Evolutionary conservation across 2,113 vertebrate species (phyloP), one percentile per base, ranked within the genome.

Genomic region (Ibidorhyncha struthersii): DNA sequence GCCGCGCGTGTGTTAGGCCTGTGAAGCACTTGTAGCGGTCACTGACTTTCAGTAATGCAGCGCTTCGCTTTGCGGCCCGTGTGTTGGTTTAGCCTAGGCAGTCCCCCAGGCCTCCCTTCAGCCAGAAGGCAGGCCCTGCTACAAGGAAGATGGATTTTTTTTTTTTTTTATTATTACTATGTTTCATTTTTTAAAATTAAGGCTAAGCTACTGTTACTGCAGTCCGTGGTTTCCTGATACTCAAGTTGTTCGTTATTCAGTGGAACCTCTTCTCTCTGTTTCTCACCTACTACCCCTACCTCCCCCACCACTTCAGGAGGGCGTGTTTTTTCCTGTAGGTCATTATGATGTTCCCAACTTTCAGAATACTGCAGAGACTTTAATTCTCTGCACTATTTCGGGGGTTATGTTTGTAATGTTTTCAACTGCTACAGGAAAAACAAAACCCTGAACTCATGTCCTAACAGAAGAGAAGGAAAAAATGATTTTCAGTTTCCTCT

Each of bases 401-500:
- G 40, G 47, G 27, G 9, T 13, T 43, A 26, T 29, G 36, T 89
- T 86, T 76, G 72, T 76, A 52, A 38, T 32, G 27, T 78, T 89
- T 86, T 71, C 19, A 65, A 0, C 30, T 79, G 52, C 73, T 82
- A 4, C 27, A 76, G 77, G 77, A 69, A 72, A 61, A 95, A 52
- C 65, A 93, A 86, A 93, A 25, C 56, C 52, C 83, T 82, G 65
- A 95, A 82, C 61, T 63, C 11, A 0, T 8, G 52, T 87, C 59
- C 65, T 61, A 56, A 56, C 34, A 84, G 80, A 89, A 89, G 81
- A 84, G 69, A 95, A 82, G 34, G 78, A 76, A 95, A 90, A 93
- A 92, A 71, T 19, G 50, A 53, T 92, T 82, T 86, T 87, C 52
- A 29, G 50, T 89, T 95, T 91, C 52, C 56, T 76, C 43, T 81